Evolutionary conservation across 2,888 invertebrate species (phyloP).

Genomic region (Physocephala rufipes): DNA sequence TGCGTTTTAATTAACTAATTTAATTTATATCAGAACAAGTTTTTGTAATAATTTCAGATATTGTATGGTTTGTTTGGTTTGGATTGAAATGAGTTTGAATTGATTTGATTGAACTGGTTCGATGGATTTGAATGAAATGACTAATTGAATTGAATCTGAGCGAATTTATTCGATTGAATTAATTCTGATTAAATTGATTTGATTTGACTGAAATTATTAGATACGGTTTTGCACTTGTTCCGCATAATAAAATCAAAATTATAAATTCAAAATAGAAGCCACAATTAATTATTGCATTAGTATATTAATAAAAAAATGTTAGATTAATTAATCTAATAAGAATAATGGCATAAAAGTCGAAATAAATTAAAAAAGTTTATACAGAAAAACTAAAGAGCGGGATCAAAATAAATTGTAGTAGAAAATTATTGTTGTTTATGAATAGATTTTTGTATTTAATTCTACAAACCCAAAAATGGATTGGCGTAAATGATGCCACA

Average conservation of each 20-base stretch:
- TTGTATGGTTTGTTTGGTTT: too few relatives aligned
- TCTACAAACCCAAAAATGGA: constrained; percentile 66
- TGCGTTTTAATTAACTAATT: background rate
- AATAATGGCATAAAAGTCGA: too few relatives aligned
- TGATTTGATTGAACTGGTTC: background rate
- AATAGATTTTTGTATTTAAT: constrained; percentile 26
- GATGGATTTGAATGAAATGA: background rate
- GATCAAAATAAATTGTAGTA: background rate
- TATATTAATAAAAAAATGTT: too few relatives aligned
- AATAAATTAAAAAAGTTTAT: constrained; percentile 3
- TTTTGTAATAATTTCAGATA: too few relatives aligned
- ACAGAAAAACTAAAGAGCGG: background rate
- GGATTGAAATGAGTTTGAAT: too few relatives aligned
- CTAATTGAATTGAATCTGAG: background rate
- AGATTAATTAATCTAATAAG: too few relatives aligned
- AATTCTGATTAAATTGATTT: background rate
- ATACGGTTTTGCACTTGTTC: background rate
- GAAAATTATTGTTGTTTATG: constrained; percentile 11
- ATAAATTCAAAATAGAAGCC: too few relatives aligned
- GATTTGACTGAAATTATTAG: too few relatives aligned
- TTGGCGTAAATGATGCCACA: constrained; percentile 65
- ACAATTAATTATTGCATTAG: too few relatives aligned
- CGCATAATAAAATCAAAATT: background rate
- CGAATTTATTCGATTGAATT: too few relatives aligned
- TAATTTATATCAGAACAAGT: too few relatives aligned